Evolutionary conservation across 2,888 invertebrate species (phyloP), one percentile per base, ranked within the genome.

Genomic region (Argynnis bischoffii): DNA sequence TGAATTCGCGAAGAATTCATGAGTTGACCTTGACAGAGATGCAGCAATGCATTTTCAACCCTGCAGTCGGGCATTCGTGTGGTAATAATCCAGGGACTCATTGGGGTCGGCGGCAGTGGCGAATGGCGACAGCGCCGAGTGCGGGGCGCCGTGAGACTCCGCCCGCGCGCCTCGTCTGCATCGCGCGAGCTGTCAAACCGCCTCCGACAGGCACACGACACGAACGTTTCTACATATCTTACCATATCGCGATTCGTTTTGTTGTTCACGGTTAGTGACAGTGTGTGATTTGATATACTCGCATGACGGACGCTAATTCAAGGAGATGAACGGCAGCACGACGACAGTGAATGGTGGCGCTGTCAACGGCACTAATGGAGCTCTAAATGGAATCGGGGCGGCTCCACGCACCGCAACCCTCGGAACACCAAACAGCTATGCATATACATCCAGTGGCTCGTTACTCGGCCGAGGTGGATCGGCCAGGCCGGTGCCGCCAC

Each of bases 401-500:
- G 89, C 92, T 71, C 92, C 90, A 72, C 88, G 93, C 72, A 92
- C 92, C 67, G 92, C 92, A 51, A 90, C 92, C 67, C 88, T 92
- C 57, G 93, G 92, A 71, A 87, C 92, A 75, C 94, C 94, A 59
- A 94, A 94, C 83, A 94, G 94, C 84, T 94, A 94, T 83, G 93
- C 94, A 78, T 94, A 94, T 81, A 94, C 94, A 41, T 94, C 94
- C 70, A 94, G 93, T 77, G 94, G 94, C 70, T 94, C 94, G 51
- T 84, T 95, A 76, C 89, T 95, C 66, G 94, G 94, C 57, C 91
- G 94, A 67, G 93, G 93, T 69, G 93, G 94, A 73, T 94, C 95
- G 69, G 94, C 95, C 73, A 92, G 95, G 77, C 96, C 96, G 66
- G 95, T 95, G 77, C 96, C 96, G 76, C 96, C 96, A 70, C 96